Evolutionary conservation across 1,140 invertebrate genomes (phyloP), one percentile per base, ranked within the genome.

Genomic region (Acyrthosiphon pisum): DNA sequence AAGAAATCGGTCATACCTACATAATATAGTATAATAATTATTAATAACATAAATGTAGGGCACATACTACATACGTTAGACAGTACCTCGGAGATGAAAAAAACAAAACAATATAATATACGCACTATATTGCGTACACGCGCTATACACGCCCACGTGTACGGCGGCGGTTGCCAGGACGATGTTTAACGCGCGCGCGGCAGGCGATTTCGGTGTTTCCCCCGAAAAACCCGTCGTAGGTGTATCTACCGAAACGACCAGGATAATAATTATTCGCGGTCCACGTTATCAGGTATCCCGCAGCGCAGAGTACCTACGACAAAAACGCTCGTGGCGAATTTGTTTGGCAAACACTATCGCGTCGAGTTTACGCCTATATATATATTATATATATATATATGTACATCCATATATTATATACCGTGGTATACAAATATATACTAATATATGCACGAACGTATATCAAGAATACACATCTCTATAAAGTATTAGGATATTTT

Each of bases 251-350:
- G 20, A 2, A 30, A n/a, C 6, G 46, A 41, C 48, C 87, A 35
- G 50, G 87, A 89, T 56, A 48, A 90, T 90, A 60, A 91, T 81
- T 91, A 48, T 91, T 91, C 76, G 76, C 35, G 76, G 35, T 30
- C n/a, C 68, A 23, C 44, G 90, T 81, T 60, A 60, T 60, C 88
- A 60, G 88, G 88, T 90, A 90, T 41, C 87, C 87, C 88, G 53
- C 53, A 41, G 50, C 50, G 50, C n/a, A 7, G 35, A 23, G 9
- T 26, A 53, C 60, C 60, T 76, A 41, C 46, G 76, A 11, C 81
- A 84, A 92, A 92, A 92, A 92, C 68, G 20, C 1, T 48, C 8
- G 11, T 3, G 41, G 11, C 30, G 35, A 84, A 84, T 84, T 92
- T 84, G 46, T 84, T 83, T 92, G 76, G 76, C 91, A 92, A 83